These are phyloP conservation scores for Apis laboriosa DNA, from an alignment of 1,140 invertebrate species.

Conservation along the genomic window DNA sequence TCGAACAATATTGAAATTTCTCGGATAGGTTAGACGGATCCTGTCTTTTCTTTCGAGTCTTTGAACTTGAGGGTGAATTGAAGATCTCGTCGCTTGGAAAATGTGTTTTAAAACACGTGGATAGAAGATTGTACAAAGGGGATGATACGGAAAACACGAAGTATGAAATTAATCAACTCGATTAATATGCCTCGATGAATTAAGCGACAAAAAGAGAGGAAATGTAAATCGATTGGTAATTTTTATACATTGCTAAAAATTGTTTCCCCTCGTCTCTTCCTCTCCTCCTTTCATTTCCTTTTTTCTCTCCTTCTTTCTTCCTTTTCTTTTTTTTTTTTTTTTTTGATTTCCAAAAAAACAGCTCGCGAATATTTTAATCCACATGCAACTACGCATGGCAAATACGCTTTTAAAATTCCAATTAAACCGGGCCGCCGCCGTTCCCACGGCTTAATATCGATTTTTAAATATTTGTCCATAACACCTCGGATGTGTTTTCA, in stretches of 20 bases:
- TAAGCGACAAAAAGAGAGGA: not conserved
- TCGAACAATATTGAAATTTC: not conserved
- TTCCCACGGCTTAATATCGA: conserved; percentile 21
- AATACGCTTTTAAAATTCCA: conserved; percentile 28
- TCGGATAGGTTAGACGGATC: not conserved
- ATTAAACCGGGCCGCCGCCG: not conserved
- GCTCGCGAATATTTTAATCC: not conserved
- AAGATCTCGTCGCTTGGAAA: too few relatives aligned
- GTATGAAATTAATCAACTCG: too few relatives aligned
- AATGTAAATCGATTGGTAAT: not conserved
- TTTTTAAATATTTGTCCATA: conserved; percentile 49
- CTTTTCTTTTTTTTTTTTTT: not conserved
- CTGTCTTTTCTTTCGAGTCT: too few relatives aligned
- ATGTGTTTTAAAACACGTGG: too few relatives aligned
- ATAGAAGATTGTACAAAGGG: too few relatives aligned
- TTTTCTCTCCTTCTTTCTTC: not conserved
- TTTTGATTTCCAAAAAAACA: too few relatives aligned
- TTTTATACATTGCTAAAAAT: too few relatives aligned
- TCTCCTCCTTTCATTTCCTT: not conserved
- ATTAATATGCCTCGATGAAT: too few relatives aligned
- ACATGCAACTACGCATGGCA: not conserved
- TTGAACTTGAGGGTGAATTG: too few relatives aligned
- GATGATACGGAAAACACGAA: too few relatives aligned
- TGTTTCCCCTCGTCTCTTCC: too few relatives aligned
- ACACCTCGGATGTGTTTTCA: conserved; percentile 11